phyloP scores from a whole-genome alignment of 2,888 invertebrate genomes.

The Agriopis aurantiaria region DNA sequence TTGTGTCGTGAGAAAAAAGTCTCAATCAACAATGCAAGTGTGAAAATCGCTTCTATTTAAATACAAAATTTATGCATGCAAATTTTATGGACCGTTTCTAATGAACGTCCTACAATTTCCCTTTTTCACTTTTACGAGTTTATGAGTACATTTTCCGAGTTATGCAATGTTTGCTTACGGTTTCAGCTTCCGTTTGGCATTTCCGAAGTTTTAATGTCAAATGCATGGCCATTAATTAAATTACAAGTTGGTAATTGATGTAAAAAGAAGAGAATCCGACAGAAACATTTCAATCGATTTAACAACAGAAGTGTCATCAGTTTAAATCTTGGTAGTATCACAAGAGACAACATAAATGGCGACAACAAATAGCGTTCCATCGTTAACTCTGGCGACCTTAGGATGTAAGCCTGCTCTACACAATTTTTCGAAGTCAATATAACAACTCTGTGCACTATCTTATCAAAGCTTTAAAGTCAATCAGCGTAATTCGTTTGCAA shows the following conservation, averaged over 20 bases:
- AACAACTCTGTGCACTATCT: not conserved
- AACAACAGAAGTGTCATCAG: too few relatives aligned
- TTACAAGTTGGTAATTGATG: not conserved
- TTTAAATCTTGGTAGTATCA: too few relatives aligned
- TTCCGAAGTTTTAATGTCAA: constrained; percentile 17
- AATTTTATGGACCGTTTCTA: constrained; percentile 46
- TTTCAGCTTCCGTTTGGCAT: constrained; percentile 25
- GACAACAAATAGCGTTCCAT: too few relatives aligned
- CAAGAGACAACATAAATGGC: too few relatives aligned
- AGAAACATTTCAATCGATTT: too few relatives aligned
- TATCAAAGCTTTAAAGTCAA: not conserved
- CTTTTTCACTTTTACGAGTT: constrained; percentile 35
- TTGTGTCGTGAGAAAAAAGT: constrained; percentile 62
- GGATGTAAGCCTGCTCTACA: too few relatives aligned
- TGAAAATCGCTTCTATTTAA: constrained; percentile 62
- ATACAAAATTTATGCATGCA: constrained; percentile 61
- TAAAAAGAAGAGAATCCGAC: not conserved
- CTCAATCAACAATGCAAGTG: constrained; percentile 60
- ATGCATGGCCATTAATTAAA: not conserved
- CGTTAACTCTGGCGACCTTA: too few relatives aligned
- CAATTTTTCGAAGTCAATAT: not conserved
- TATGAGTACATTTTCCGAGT: constrained; percentile 21
- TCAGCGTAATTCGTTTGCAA: constrained; percentile 1
- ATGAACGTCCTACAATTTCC: constrained; percentile 52
- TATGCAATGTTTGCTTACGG: constrained; percentile 30